Base-by-base conservation (phyloP, 1,140 invertebrate species). In the Trichonephila clavipes region DNA sequence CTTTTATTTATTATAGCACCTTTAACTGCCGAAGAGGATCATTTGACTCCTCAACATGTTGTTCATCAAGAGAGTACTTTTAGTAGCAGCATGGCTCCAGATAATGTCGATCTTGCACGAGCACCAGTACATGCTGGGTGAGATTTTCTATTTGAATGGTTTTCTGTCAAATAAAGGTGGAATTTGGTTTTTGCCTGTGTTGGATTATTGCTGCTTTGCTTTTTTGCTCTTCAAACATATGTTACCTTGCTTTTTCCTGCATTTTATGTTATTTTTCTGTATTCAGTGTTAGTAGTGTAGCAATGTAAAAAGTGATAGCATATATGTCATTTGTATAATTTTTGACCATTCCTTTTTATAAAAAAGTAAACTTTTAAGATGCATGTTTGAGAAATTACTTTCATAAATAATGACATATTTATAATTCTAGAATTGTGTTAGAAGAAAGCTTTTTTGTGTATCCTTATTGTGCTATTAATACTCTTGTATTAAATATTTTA, bases 71-170 rank as follows among this genome's bases (percentile, higher is more conserved):
- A 95, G 40, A 95, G 95, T 24, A 88, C 88, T 44, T 96, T 96
- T 95, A 96, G 96, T 95, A 95, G 96, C 69, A 97, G 96, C 62
- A 97, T 97, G 95, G 96, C 97, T 51, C 97, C 97, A 88, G 98
- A 99, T 96, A 99, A 99, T 96, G 97, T 99, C 93, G 98, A 98
- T 95, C 98, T 99, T 94, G 97, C 98, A 94, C 96, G 97, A 93
- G 97, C 97, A 95, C 97, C 98, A 59, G 97, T 98, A 86, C 98
- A 98, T 95, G 98, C 98, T 96, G 98, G 98, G 98, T 99, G 97
- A 64, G 72, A 94, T 72, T 94, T 28, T 59, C 3, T 58, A 6
- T 24, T 19, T 62, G 6, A 16, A 34, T 88, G 16, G 1, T 7
- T 16, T 77, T 77, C 28, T 77, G 7, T 19, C 34, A 14, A 34